Percentiles rank a stretch among this genome's conserved stretches.
phyloP scores from a whole-genome alignment of 2,113 vertebrate genomes.

The Lucifuga dentata region DNA sequence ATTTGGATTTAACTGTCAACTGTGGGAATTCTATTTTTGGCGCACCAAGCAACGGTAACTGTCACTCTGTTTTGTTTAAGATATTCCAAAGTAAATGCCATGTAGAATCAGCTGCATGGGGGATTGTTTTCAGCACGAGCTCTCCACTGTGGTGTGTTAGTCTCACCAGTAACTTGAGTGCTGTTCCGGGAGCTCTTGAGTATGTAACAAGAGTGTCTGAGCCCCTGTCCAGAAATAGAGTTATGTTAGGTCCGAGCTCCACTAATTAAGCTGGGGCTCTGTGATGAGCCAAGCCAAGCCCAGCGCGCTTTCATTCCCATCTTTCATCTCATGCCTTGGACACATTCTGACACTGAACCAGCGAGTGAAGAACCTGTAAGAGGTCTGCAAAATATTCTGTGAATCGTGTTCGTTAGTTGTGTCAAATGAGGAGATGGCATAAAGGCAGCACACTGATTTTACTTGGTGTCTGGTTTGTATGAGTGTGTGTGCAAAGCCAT shows the following conservation, averaged over 20 bases:
- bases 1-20: constrained; percentile 50
- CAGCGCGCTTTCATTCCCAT: constrained; percentile 33
- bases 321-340: constrained; percentile 34
- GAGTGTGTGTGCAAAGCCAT: background rate
- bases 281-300: constrained; percentile 39
- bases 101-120: constrained; percentile 46
- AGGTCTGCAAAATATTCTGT: constrained; percentile 27
- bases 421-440: constrained; percentile 14
- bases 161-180: constrained; percentile 71
- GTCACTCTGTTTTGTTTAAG: constrained; percentile 49
- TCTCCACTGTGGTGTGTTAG: constrained; percentile 32
- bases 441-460: constrained; percentile 4
- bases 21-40: constrained; percentile 43
- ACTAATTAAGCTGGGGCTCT: constrained; percentile 69
- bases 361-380: constrained; percentile 33
- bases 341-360: constrained; percentile 40
- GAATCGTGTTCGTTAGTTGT: constrained; percentile 38
- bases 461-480: constrained; percentile 20
- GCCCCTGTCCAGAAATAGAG: constrained; percentile 74
- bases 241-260: constrained; percentile 66
- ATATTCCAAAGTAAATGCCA: constrained; percentile 36
- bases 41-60: constrained; percentile 66
- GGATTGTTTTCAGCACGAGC: constrained; percentile 39
- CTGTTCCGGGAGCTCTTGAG: constrained; percentile 67
- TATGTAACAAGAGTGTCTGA: constrained; percentile 68